A percentile compares a stretch with the other conserved stretches of the same genome.
These are phyloP conservation scores for Falco cherrug DNA, from an alignment of 2,797 vertebrate genomes.

Conservation along the genomic window DNA sequence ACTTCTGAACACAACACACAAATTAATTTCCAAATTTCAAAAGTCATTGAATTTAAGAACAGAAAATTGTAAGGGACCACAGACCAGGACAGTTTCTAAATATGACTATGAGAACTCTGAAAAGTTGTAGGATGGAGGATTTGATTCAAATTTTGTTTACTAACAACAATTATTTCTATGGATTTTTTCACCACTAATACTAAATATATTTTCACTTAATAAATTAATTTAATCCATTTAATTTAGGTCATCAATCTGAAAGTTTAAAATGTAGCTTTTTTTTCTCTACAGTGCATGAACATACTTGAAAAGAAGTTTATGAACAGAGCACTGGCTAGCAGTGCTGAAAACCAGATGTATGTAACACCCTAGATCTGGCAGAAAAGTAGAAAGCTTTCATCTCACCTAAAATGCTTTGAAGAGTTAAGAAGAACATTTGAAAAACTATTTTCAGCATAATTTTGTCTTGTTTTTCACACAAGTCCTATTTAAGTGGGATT, in stretches of 20 bases:
- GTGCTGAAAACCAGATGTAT: neutral
- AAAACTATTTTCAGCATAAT: neutral
- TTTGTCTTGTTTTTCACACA: neutral
- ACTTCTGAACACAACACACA: neutral
- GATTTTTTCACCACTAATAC: neutral
- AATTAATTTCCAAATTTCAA: neutral
- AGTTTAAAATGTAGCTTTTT: neutral
- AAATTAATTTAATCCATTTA: neutral
- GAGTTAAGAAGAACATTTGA: neutral
- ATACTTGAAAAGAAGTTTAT: neutral
- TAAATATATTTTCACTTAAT: neutral
- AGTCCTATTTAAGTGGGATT: neutral
- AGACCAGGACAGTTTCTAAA: neutral
- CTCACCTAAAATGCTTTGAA: neutral
- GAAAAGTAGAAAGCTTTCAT: neutral
- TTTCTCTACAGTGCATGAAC: neutral
- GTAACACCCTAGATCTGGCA: neutral
- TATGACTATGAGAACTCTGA: neutral
- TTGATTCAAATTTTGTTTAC: neutral
- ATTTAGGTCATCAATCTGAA: neutral
- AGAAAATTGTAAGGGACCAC: neutral
- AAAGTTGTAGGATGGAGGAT: neutral
- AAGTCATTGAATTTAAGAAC: neutral
- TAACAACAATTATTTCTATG: neutral
- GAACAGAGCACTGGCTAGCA: neutral